phyloP scores from a whole-genome alignment of 2,888 invertebrate genomes.

The Carabus problematicus region DNA sequence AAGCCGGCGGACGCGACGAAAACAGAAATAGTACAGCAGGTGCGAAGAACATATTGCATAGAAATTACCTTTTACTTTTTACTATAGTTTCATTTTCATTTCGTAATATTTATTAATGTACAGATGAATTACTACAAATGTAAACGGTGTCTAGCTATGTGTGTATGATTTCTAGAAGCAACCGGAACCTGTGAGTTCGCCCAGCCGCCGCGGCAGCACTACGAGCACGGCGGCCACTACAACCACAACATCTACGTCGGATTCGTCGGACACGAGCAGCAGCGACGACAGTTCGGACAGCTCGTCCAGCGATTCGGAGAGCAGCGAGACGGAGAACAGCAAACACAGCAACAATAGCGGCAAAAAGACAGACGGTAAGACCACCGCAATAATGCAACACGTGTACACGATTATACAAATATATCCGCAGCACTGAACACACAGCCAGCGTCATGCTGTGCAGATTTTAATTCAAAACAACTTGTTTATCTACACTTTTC shows the following conservation, averaged over 20 bases:
- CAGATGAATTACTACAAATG: too few relatives aligned
- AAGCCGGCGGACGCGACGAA: constrained; percentile 48
- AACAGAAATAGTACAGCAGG: constrained; percentile 45
- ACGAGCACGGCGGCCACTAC: constrained; percentile 53
- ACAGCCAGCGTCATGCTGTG: background rate
- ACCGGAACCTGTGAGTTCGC: constrained; percentile 22
- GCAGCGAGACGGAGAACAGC: constrained; percentile 50
- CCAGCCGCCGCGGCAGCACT: constrained; percentile 53
- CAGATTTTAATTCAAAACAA: too few relatives aligned
- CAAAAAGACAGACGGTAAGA: constrained; percentile 7
- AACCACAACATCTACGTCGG: constrained; percentile 46
- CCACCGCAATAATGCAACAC: background rate
- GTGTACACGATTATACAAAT: background rate
- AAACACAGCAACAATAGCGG: constrained; percentile 30
- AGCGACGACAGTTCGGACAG: constrained; percentile 65
- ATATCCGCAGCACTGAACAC: background rate
- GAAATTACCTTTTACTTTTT: background rate
- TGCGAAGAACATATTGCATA: too few relatives aligned
- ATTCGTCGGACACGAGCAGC: constrained; percentile 59
- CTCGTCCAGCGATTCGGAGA: constrained; percentile 63
- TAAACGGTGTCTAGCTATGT: too few relatives aligned
- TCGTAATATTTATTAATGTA: too few relatives aligned
- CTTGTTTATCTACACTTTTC: too few relatives aligned
- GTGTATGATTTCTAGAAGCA: constrained; percentile 5
- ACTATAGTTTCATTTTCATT: too few relatives aligned